Percentiles rank a stretch among this genome's conserved stretches.
phyloP scores from a whole-genome alignment of 2,888 invertebrate species.

The Athetis lepigone region DNA sequence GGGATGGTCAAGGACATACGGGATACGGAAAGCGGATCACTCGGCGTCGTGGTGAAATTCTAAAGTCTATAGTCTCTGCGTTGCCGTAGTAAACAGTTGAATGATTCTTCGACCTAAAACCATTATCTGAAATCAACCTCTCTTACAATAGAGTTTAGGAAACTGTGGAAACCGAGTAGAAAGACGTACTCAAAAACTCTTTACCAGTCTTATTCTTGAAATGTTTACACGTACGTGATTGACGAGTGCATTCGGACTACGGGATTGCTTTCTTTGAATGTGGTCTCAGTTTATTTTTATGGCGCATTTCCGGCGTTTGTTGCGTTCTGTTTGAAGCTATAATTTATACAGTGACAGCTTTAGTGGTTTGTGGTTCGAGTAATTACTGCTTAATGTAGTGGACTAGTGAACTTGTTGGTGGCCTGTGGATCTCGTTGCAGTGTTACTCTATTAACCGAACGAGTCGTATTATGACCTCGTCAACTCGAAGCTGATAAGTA shows the following conservation, averaged over 20 bases:
- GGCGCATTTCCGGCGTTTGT: conserved; percentile 82
- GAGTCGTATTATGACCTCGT: background rate
- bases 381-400: conserved; percentile 47
- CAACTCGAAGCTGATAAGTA: no score
- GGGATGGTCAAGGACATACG: background rate
- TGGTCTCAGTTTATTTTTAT: conserved; percentile 76
- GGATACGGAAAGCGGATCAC: background rate
- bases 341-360: conserved; percentile 59
- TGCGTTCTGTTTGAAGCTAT: conserved; percentile 55
- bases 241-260: conserved; percentile 58
- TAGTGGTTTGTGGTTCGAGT: conserved; percentile 48
- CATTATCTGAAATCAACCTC: background rate
- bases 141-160: background rate
- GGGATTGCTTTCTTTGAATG: conserved; percentile 71
- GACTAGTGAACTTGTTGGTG: conserved; percentile 5
- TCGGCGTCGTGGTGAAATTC: no score
- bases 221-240: conserved; percentile 56
- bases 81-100: background rate
- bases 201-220: conserved; percentile 47
- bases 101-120: background rate
- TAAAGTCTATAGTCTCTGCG: no score
- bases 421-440: background rate
- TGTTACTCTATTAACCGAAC: background rate
- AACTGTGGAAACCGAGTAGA: background rate
- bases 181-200: conserved; percentile 17